Base-by-base conservation (phyloP, 2,113 vertebrate species). In the Protobothrops flavoviridis region DNA sequence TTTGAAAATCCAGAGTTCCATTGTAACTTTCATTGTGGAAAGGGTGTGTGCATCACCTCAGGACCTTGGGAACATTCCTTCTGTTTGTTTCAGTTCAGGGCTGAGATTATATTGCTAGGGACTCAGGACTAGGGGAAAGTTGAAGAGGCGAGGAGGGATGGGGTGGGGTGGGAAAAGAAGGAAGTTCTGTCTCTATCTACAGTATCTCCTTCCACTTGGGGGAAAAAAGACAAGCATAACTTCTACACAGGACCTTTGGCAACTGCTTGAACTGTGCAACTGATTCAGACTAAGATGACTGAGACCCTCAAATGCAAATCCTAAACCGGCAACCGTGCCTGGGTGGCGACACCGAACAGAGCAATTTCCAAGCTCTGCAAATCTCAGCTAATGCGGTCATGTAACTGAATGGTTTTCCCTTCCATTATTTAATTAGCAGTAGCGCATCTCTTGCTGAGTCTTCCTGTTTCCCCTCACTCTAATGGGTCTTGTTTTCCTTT, bases 331-430 rank as follows among this genome's bases (percentile, higher is more conserved):
- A 89, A 94, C 87, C 0, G 85, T 0, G 52, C 90, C 95, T 95
- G 94, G 50, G 53, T 7, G 0, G 92, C 95, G 93, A 89, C 93
- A 92, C 43, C 87, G 87, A 93, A 33, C 93, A 95, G 93, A 23
- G 3, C n/a, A 29, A 92, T 95, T 86, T 45, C 94, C 39, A 15
- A 92, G 93, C 94, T 92, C 93, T 90, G 89, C 96, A 96, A 94
- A 95, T 96, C 96, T 93, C n/a, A 95, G 90, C 91, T 92, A 94
- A 94, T 5, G 1, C 15, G 29, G 87, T 39, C 91, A 93, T 59
- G 91, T 94, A 93, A 91, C 95, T 87, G 64, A 15, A 26, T n/a
- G 0, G 3, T 33, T 96, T 95, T 95, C 95, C 15, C 95, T 94
- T 92, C 69, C 69, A 74, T 0, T 94, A 92, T 90, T 59, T 59